Conservation (phyloP, 2,113 vertebrate species). For the Nothobranchius kuhntae region DNA sequence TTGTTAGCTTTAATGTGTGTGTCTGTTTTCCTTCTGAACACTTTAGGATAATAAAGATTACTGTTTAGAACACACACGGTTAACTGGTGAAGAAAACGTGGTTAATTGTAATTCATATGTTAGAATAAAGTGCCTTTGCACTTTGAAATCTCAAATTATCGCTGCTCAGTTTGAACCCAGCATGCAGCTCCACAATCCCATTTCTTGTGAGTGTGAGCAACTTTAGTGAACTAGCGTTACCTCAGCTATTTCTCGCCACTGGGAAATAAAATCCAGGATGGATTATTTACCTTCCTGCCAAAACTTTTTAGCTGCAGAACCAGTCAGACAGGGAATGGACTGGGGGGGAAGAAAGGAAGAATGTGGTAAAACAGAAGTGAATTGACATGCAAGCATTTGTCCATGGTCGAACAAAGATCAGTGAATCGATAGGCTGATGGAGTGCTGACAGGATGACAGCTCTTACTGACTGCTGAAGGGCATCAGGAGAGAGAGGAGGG, state of each 20-base stretch:
- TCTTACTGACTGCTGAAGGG: slow-evolving; percentile 69
- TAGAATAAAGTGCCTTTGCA: too few relatives aligned
- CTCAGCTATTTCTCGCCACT: slow-evolving; percentile 43
- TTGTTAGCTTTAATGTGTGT: background rate
- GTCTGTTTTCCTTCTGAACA: background rate
- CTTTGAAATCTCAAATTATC: background rate
- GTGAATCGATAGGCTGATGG: slow-evolving; percentile 77
- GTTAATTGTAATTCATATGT: background rate
- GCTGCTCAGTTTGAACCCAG: background rate
- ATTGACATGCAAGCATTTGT: slow-evolving; percentile 71
- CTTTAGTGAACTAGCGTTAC: slow-evolving; percentile 38
- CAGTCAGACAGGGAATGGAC: slow-evolving; percentile 17
- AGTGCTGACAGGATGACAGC: slow-evolving; percentile 76
- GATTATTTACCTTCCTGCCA: slow-evolving; percentile 67
- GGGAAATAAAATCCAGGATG: slow-evolving; percentile 58
- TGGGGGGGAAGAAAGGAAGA: background rate
- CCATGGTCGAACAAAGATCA: slow-evolving; percentile 68
- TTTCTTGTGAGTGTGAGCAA: slow-evolving; percentile 42
- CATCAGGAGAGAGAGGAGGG: slow-evolving; percentile 35
- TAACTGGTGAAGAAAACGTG: background rate
- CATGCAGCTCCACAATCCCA: slow-evolving; percentile 4
- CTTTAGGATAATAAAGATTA: background rate
- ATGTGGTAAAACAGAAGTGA: slow-evolving; percentile 37
- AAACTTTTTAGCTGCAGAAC: slow-evolving; percentile 55
- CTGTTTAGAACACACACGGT: background rate